These are phyloP conservation scores for Epinephelus moara DNA, from an alignment of 2,113 vertebrate species.

Conservation along the genomic window DNA sequence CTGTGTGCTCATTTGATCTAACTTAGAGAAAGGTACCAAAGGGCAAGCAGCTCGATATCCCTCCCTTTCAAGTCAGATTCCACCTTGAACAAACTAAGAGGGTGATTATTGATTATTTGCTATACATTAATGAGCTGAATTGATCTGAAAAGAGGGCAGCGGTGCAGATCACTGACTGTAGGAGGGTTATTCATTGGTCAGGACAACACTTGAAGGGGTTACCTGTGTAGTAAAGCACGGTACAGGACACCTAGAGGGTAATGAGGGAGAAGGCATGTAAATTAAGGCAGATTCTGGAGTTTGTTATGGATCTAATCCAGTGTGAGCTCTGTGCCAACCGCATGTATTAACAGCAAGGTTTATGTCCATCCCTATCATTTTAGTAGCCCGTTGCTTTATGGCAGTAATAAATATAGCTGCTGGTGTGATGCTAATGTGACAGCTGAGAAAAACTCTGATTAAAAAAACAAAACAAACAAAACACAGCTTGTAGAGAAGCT, in stretches of 20 bases:
- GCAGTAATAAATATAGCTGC: slow-evolving; percentile 51
- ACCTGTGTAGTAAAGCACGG: slow-evolving; percentile 19
- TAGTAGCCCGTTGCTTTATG: slow-evolving; percentile 16
- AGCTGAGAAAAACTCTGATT: slow-evolving; percentile 27
- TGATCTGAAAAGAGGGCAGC: slow-evolving; percentile 71
- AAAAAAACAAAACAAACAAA: neutral
- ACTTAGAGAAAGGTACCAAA: slow-evolving; percentile 43
- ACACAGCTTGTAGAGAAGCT: slow-evolving; percentile 10
- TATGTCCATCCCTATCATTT: slow-evolving; percentile 21
- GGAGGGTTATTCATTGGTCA: slow-evolving; percentile 20
- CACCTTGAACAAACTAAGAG: slow-evolving; percentile 76
- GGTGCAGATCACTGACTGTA: slow-evolving; percentile 56
- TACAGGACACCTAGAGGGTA: neutral
- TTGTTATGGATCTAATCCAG: slow-evolving; percentile 23
- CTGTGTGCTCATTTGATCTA: slow-evolving; percentile 20
- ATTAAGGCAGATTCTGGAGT: slow-evolving; percentile 22
- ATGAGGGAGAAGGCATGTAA: slow-evolving; percentile 12
- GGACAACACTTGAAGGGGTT: slow-evolving; percentile 35
- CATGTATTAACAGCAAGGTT: slow-evolving; percentile 30
- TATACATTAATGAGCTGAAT: slow-evolving; percentile 81
- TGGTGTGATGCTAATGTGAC: slow-evolving; percentile 50
- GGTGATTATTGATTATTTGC: slow-evolving; percentile 82
- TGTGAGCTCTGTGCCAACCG: slow-evolving; percentile 22
- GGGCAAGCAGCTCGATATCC: slow-evolving; percentile 58
- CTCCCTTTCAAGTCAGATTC: slow-evolving; percentile 71